Base-by-base conservation (phyloP, 2,797 vertebrate species). In the Sarcoramphus papa region DNA sequence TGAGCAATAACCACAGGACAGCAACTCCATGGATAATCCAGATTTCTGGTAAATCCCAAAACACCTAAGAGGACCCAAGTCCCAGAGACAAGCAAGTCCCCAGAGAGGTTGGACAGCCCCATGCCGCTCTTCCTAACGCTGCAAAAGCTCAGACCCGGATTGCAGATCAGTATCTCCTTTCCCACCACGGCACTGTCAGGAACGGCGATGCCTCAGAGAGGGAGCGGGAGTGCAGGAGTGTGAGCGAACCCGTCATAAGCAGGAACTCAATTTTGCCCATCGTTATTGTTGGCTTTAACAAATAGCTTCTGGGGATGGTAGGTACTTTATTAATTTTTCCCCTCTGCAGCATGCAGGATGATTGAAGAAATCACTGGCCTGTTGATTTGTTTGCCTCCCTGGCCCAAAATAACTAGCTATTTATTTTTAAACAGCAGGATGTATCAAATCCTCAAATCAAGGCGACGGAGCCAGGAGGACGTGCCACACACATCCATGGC, bases 251-350 rank as follows among this genome's bases (percentile, higher is more conserved):
- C 63, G 1, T 45, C 50, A 45, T 4, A 47, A 85, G 64, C 88
- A 51, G 63, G 69, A 93, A 57, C 87, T 93, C 91, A 50, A 70
- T 92, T 88, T 67, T 83, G 83, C 60, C 76, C 87, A 57, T 92
- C 89, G 33, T 89, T 77, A 92, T 73, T 8, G 4, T 12, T 74
- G 87, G 53, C 91, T 93, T 91, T 91, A 93, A 91, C 93, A 89
- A 95, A 91, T 65, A 64, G 87, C 89, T 96, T 65, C 69, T 43
- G 60, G 86, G 87, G 80, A 70, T 77, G 78, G 91, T 87, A 95
- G 93, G 87, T 74, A 69, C 64, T 93, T 92, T 81, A 86, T 95
- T 91, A 88, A 86, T 83, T 88, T 59, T 77, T 47, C 87, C 77
- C 53, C 37, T 28, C 41, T 65, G 89, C 59, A 19, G 82, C 60